Evolutionary conservation across 2,113 vertebrate genomes (phyloP), one percentile per base, ranked within the genome.

Genomic region (Brachyistius frenatus): DNA sequence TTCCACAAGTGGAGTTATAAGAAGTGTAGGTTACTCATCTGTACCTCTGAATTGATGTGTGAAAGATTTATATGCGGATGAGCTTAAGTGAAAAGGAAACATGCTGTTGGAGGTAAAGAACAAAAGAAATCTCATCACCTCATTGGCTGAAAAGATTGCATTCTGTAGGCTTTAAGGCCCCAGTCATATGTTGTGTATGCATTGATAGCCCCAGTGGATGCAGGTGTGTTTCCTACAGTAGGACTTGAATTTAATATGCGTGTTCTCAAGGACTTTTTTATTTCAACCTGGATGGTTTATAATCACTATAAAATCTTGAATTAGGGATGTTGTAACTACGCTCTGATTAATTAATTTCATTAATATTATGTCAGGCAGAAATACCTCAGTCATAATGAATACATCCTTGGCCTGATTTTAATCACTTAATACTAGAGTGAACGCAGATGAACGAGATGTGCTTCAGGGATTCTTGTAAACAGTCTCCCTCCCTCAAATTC

Each of bases 341-440:
- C 56, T 61, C 56, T 76, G 73, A 86, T 84, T 73, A 84, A 85
- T 85, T 76, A 52, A 80, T 83, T 77, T 86, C 75, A 89, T 89
- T 91, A 90, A 90, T 89, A 61, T 71, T 75, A 61, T 86, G 89
- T 87, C 87, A 86, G 63, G 71, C 81, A 85, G 81, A 89, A 88
- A 83, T 64, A 73, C 69, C 54, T 63, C 62, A 70, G 70, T 69
- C 73, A 13, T 86, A 83, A 90, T 88, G 83, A 92, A 90, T 78
- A 65, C 62, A 80, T 78, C 46, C 73, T 70, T 80, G 52, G 49
- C 63, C 72, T 78, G 80, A 73, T 88, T 87, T 78, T 78, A 89
- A 88, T 90, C 73, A 75, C 74, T 80, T 76, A 64, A 78, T 69
- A 68, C 39, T 70, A 71, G 72, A 79, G 71, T 81, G 64, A 85